A percentile compares a stretch with the other conserved stretches of the same genome.
These are phyloP conservation scores for Chamaea fasciata DNA, from an alignment of 2,113 vertebrate species.

Conservation along the genomic window DNA sequence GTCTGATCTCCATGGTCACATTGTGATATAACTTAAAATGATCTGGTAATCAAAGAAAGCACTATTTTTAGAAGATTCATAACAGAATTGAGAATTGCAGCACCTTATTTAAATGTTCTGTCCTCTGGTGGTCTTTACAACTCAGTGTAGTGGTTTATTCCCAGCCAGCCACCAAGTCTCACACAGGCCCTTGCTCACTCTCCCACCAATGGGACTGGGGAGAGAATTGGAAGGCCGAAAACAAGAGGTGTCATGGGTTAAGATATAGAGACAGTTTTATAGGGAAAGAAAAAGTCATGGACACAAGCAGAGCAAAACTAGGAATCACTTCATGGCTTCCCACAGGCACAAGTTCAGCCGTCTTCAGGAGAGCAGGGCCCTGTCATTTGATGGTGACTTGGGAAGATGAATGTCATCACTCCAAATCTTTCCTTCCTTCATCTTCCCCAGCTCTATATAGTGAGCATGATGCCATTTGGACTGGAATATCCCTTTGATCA, in stretches of 20 bases:
- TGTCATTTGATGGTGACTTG: not conserved
- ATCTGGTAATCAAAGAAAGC: not conserved
- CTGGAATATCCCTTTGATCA: not conserved
- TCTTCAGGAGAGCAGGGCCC: not conserved
- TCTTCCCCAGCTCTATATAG: not conserved
- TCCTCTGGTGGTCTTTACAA: not conserved
- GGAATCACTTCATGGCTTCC: not conserved
- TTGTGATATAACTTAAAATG: not conserved
- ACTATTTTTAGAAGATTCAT: not conserved
- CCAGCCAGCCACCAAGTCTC: not conserved
- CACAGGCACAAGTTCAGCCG: not conserved
- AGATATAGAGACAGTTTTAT: not conserved
- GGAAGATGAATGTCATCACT: not conserved
- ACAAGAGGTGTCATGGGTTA: not conserved
- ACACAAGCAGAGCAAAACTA: not conserved
- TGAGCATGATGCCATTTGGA: not conserved
- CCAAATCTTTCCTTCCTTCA: not conserved
- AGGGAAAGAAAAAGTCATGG: not conserved
- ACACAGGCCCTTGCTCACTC: not conserved
- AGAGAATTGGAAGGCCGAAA: not conserved
- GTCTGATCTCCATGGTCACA: not conserved
- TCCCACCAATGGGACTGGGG: not conserved
- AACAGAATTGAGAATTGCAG: not conserved
- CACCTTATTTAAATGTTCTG: not conserved
- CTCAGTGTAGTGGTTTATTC: rapidly evolving